A percentile compares a stretch with the other conserved stretches of the same genome.
Conservation (phyloP, 1,140 invertebrate species). For the Pseudomyrmex pallidus region DNA sequence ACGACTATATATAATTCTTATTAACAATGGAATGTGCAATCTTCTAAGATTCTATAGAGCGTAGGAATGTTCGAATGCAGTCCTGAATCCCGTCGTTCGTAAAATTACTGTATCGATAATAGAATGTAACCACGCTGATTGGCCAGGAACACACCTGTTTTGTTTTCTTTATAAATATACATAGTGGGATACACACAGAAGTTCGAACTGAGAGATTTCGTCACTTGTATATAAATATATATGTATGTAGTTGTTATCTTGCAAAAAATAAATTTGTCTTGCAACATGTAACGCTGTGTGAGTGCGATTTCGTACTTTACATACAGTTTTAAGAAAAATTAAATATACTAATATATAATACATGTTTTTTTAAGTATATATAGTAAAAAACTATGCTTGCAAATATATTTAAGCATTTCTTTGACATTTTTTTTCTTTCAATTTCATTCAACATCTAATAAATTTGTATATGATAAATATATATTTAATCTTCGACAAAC, state of each 20-base stretch:
- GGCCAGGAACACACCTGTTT: constrained; percentile 82
- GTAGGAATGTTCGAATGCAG: constrained; percentile 80
- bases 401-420: constrained; percentile 27
- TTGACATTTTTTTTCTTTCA: neutral
- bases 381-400: constrained; percentile 7
- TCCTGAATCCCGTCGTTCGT: constrained; percentile 73
- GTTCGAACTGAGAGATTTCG: constrained; percentile 76
- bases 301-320: too few species aligned
- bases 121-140: constrained; percentile 83
- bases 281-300: neutral
- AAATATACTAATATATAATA: constrained; percentile 35
- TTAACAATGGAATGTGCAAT: constrained; percentile 80
- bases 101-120: constrained; percentile 71
- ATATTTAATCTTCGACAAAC: neutral
- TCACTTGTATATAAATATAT: constrained; percentile 6
- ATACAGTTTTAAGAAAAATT: neutral
- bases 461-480: neutral
- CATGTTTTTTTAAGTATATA: neutral
- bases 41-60: constrained; percentile 75
- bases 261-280: constrained; percentile 30
- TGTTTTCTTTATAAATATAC: constrained; percentile 62
- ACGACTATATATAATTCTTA: constrained; percentile 72
- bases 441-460: constrained; percentile 12
- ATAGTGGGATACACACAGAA: constrained; percentile 70
- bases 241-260: neutral